phyloP scores from a whole-genome alignment of 2,888 invertebrate genomes.

The Deladenus siricidicola region DNA sequence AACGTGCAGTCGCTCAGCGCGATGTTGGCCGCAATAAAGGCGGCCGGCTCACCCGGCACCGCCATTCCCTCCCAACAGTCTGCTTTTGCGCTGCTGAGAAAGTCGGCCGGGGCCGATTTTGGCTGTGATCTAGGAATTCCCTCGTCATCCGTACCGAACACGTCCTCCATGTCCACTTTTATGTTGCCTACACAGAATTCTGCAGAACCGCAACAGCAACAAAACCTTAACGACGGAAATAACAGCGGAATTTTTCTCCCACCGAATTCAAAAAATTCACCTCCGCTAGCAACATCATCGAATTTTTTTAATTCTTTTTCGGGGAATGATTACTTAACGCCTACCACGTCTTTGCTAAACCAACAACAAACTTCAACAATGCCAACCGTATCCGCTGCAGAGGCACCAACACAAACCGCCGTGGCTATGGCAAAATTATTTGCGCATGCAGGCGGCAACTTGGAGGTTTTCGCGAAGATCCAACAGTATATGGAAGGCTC shows the following conservation, averaged over 20 bases:
- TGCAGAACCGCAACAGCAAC: background rate
- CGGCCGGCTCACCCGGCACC: background rate
- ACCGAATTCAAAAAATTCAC: background rate
- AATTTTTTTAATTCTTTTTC: too few species aligned
- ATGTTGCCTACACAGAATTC: too few species aligned
- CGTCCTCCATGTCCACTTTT: background rate
- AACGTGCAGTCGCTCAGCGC: background rate
- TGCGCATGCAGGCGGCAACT: too few species aligned
- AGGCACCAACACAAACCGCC: background rate
- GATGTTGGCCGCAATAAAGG: background rate
- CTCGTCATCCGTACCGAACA: too few species aligned
- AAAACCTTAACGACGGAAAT: background rate
- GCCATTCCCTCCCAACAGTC: background rate
- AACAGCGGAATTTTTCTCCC: background rate
- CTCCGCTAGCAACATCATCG: background rate
- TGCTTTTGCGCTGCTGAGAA: background rate
- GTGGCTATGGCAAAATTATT: too few species aligned
- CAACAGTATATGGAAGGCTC: background rate
- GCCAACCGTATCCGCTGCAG: too few species aligned
- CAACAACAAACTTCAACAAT: too few species aligned
- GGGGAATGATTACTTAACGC: too few species aligned
- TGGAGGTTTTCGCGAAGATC: background rate
- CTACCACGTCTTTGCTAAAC: too few species aligned
- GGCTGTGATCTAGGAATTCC: too few species aligned
- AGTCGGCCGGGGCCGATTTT: background rate